phyloP scores from a whole-genome alignment of 2,113 vertebrate species.

The Equus przewalskii region DNA sequence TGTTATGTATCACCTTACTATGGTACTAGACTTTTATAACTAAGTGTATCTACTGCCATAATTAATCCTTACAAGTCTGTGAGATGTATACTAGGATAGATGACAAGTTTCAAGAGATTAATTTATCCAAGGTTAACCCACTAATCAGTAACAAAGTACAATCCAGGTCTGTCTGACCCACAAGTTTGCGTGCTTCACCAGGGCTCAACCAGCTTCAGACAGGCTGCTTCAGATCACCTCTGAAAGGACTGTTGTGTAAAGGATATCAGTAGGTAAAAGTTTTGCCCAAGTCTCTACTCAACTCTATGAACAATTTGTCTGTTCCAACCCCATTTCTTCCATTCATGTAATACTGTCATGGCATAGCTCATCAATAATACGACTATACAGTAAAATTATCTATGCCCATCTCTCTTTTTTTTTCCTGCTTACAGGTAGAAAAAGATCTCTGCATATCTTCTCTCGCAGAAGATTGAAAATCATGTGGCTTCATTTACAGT shows the following conservation, averaged over 20 bases:
- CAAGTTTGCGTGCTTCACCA: background rate
- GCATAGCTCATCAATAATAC: background rate
- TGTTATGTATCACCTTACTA: background rate
- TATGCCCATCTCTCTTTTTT: background rate
- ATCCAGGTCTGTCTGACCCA: background rate
- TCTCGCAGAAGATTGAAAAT: background rate
- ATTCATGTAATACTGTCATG: background rate
- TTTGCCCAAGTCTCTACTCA: background rate
- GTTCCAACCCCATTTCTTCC: background rate
- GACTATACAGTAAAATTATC: background rate
- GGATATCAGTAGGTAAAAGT: background rate
- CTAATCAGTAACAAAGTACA: background rate
- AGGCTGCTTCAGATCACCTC: background rate
- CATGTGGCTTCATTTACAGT: background rate
- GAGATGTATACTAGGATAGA: background rate
- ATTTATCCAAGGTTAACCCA: background rate
- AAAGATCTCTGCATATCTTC: background rate
- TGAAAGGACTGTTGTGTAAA: background rate
- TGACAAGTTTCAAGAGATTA: background rate
- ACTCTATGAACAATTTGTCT: background rate
- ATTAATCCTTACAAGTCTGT: background rate
- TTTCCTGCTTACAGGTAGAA: background rate
- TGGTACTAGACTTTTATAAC: background rate
- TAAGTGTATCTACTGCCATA: background rate
- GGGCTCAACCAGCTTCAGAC: background rate